A percentile compares a stretch with the other conserved stretches of the same genome.
These are phyloP conservation scores for Aselliscus stoliczkanus DNA, from an alignment of 2,797 vertebrate genomes.

Conservation along the genomic window DNA sequence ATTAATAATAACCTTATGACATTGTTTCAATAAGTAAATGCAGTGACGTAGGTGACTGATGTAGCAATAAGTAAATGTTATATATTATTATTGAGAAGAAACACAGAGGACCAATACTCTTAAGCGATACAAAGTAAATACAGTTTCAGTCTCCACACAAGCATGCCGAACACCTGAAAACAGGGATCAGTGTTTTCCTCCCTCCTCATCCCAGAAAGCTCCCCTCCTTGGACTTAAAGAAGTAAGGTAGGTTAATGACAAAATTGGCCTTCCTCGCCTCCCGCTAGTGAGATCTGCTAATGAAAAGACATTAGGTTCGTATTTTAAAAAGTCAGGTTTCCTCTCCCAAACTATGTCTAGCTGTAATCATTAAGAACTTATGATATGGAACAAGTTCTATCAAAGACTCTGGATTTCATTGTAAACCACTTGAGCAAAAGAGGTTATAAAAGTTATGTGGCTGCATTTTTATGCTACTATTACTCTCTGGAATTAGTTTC, in stretches of 20 bases:
- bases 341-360: conserved; percentile 26
- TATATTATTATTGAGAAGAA: neutral
- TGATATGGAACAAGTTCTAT: conserved; percentile 55
- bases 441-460: conserved; percentile 53
- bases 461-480: conserved; percentile 50
- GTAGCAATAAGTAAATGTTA: neutral
- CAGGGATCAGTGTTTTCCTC: neutral
- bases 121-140: neutral
- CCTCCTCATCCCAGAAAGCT: neutral
- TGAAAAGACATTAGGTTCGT: neutral
- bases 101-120: neutral
- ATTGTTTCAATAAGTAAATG: neutral
- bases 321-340: neutral
- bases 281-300: neutral
- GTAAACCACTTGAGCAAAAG: conserved; percentile 63
- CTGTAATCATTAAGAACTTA: conserved; percentile 54
- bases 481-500: conserved; percentile 69
- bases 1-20: neutral
- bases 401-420: conserved; percentile 61
- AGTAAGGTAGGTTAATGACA: neutral
- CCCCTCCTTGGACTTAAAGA: neutral
- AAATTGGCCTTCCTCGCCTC: neutral
- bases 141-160: neutral
- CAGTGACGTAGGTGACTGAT: neutral
- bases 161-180: neutral